A percentile compares a stretch with the other conserved stretches of the same genome.
phyloP scores from a whole-genome alignment of 2,113 vertebrate genomes.

The Aegithalos caudatus region DNA sequence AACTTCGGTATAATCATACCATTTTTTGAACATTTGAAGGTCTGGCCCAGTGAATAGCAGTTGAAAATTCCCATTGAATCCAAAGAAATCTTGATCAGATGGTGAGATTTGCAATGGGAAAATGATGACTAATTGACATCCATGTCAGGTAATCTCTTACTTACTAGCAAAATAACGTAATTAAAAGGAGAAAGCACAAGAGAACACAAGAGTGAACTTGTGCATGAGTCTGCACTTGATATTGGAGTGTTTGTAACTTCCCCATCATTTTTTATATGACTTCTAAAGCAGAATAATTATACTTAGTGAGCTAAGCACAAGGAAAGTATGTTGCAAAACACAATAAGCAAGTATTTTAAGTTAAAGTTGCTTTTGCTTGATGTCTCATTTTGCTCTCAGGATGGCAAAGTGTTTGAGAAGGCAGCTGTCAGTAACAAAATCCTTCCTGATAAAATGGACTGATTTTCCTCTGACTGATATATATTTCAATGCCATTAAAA shows the following conservation, averaged over 20 bases:
- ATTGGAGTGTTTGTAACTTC: not conserved
- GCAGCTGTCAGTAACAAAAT: not conserved
- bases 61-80: not conserved
- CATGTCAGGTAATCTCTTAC: conserved; percentile 29
- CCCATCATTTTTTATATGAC: not conserved
- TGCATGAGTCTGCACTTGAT: not conserved
- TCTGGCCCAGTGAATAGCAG: not conserved
- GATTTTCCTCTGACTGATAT: not conserved
- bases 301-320: not conserved
- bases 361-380: not conserved
- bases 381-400: not conserved
- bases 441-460: not conserved
- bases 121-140: conserved; percentile 35
- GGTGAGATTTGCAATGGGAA: not conserved
- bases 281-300: not conserved
- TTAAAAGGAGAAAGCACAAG: not conserved
- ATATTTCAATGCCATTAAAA: not conserved
- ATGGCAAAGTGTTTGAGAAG: not conserved
- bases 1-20: not conserved
- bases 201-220: not conserved
- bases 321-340: not conserved
- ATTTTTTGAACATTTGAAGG: not conserved
- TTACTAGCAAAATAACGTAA: conserved; percentile 15
- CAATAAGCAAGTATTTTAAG: not conserved
- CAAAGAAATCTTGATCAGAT: conserved; percentile 11